Evolutionary conservation across 2,797 vertebrate species (phyloP).

Genomic region (Cryptoprocta ferox): DNA sequence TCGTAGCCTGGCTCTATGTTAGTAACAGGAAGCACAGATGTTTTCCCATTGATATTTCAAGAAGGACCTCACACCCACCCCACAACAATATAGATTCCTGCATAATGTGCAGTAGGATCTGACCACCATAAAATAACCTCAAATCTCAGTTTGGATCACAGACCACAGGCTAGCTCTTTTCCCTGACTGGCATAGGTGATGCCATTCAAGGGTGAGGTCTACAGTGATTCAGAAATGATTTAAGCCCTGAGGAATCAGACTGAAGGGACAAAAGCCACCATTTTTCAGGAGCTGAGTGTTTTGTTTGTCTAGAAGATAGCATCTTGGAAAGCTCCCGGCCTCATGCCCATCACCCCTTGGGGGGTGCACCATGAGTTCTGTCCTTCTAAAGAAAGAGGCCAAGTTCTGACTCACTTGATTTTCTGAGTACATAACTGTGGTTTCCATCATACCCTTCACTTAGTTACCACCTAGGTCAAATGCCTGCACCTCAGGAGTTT

Average conservation of each 20-base stretch:
- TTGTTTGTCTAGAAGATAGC: background rate
- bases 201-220: background rate
- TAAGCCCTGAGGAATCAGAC: background rate
- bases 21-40: background rate
- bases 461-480: constrained; percentile 36
- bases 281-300: constrained; percentile 18
- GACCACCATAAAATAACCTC: background rate
- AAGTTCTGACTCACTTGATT: background rate
- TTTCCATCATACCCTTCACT: background rate
- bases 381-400: background rate
- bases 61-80: background rate
- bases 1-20: accelerated
- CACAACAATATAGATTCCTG: background rate
- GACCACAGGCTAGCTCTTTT: background rate
- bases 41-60: background rate
- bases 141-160: background rate
- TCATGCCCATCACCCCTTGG: background rate
- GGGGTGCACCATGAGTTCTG: background rate
- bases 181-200: background rate
- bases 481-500: constrained; percentile 12
- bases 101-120: background rate
- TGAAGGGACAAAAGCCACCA: background rate
- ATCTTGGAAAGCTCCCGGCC: background rate
- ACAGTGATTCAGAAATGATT: background rate
- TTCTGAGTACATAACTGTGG: background rate